phyloP scores from a whole-genome alignment of 2,113 vertebrate species.

The Smithornis capensis region DNA sequence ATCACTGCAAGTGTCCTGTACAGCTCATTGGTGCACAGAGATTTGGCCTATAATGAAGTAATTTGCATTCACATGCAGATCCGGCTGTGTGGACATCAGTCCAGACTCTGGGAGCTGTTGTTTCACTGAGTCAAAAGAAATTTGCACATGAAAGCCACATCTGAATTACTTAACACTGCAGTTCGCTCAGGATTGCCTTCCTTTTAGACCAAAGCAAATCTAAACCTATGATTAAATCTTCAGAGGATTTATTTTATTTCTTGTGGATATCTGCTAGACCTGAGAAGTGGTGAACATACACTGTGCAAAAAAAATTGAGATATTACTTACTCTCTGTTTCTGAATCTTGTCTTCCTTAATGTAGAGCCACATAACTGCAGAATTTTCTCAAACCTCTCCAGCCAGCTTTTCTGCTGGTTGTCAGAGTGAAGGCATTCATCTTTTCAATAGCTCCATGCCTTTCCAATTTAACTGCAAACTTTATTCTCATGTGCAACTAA shows the following conservation, averaged over 20 bases:
- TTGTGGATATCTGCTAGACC: background rate
- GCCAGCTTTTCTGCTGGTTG: background rate
- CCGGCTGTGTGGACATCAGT: conserved; percentile 63
- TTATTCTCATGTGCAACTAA: conserved; percentile 46
- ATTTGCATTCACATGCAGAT: conserved; percentile 74
- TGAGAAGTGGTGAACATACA: background rate
- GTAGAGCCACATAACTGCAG: background rate
- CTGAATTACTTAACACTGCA: conserved; percentile 67
- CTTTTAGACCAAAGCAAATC: conserved; percentile 59
- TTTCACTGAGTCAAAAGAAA: conserved; percentile 78
- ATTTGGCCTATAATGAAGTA: conserved; percentile 71
- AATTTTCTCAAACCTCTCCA: background rate
- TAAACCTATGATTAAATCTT: conserved; percentile 56
- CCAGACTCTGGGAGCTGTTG: conserved; percentile 71
- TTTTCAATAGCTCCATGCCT: background rate
- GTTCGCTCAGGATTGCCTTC: conserved; percentile 53
- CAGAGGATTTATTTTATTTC: conserved; percentile 22
- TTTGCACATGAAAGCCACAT: conserved; percentile 77
- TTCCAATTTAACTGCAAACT: conserved; percentile 40
- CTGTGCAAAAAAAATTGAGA: background rate
- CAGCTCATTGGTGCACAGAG: conserved; percentile 51
- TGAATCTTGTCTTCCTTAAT: background rate
- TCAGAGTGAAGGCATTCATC: background rate
- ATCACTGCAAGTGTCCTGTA: conserved; percentile 56
- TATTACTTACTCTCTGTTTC: background rate